Percentiles rank a stretch among this genome's conserved stretches.
Evolutionary conservation across 2,797 vertebrate species (phyloP).

Genomic region (Antennarius maculatus): DNA sequence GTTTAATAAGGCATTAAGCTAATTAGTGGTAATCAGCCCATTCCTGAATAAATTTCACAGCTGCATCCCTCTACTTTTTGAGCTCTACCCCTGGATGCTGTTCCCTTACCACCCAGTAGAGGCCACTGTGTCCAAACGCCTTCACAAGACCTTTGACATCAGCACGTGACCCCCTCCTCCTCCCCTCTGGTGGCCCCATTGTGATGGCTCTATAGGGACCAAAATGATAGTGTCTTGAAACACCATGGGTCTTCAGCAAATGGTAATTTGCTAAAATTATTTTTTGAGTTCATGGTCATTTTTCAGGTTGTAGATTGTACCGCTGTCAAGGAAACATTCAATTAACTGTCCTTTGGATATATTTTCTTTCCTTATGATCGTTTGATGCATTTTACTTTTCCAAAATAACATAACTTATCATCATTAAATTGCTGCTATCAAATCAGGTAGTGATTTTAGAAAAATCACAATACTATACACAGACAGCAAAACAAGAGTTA

Average conservation of each 20-base stretch:
- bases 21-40: conserved; percentile 28
- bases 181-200: conserved; percentile 10
- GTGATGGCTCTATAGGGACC: background rate
- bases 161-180: background rate
- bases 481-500: background rate
- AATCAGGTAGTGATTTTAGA: background rate
- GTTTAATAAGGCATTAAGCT: conserved; percentile 36
- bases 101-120: conserved; percentile 67
- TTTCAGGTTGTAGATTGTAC: background rate
- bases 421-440: background rate
- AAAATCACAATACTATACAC: background rate
- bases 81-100: conserved; percentile 25
- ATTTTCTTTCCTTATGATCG: background rate
- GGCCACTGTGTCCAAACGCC: conserved; percentile 65
- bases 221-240: conserved; percentile 7
- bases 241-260: background rate
- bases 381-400: background rate
- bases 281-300: background rate
- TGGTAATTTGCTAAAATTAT: background rate
- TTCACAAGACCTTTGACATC: conserved; percentile 43
- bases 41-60: conserved; percentile 31
- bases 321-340: background rate
- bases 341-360: background rate
- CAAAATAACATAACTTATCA: background rate
- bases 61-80: conserved; percentile 1